Evolutionary conservation across 2,113 vertebrate genomes (phyloP), one percentile per base, ranked within the genome.

Genomic region (Anarhynchus alexandrinus): DNA sequence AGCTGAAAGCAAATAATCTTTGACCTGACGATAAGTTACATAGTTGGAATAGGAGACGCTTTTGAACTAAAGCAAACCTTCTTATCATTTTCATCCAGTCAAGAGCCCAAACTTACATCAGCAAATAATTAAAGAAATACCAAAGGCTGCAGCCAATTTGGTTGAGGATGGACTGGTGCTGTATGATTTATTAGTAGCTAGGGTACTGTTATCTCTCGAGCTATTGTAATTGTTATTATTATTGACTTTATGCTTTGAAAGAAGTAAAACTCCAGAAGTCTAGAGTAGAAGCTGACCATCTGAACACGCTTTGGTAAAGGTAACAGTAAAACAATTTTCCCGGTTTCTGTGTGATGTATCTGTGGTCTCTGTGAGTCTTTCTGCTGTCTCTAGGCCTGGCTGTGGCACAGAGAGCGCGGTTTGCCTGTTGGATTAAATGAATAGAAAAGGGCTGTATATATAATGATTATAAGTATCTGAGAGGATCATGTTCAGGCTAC

Each of bases 1-100:
- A 95, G 54, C n/a, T 86, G 65, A 96, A 97, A 91, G 64, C 36
- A 96, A 97, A 94, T 79, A 85, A 91, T 88, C 52, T 94, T 90
- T 92, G 86, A 95, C 67, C 67, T 86, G 80, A 71, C 0, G 0
- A 23, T 81, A 90, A 93, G 61, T 90, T 94, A 69, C 64, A 64
- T 54, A 70, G 45, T 52, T 91, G 74, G 67, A 97, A 91, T 42
- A 84, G 71, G 38, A 93, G 49, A 47, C 4, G 7, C 38, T 93
- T 95, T 95, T 86, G 82, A 83, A 95, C 70, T 70, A 61, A 96
- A 94, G 64, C 61, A 94, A 97, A 82, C 15, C 23, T 81, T 81
- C 57, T 54, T 92, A 94, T 72, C 5, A 73, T 95, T 97, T 96
- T 93, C 54, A 57, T 73, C 14, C 30, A 80, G 42, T 61, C 42